phyloP scores from a whole-genome alignment of 1,140 invertebrate genomes.

The Gerris buenoi region DNA sequence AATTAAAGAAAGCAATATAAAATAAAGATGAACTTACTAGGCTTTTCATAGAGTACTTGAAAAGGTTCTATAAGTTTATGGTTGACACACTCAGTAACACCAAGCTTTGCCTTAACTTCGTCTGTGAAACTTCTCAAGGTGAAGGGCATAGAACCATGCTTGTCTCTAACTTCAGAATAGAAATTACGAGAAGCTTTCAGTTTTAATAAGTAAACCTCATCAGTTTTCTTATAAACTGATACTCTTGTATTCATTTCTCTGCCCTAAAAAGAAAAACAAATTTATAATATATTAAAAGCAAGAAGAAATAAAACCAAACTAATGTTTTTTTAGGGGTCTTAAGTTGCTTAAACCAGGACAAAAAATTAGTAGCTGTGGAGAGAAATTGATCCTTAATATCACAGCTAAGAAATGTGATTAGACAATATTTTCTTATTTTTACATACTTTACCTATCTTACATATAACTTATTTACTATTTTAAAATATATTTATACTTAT shows the following conservation, averaged over 20 bases:
- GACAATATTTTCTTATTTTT: too few relatives aligned
- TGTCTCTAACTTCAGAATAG: slow-evolving; percentile 81
- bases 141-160: slow-evolving; percentile 88
- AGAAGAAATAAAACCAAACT: too few relatives aligned
- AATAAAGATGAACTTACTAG: slow-evolving; percentile 21
- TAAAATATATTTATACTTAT: too few relatives aligned
- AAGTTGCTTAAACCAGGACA: too few relatives aligned
- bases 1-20: too few relatives aligned
- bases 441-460: too few relatives aligned
- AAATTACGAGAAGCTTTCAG: slow-evolving; percentile 91
- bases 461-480: too few relatives aligned
- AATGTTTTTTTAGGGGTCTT: too few relatives aligned
- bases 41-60: slow-evolving; percentile 46
- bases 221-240: slow-evolving; percentile 96
- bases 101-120: slow-evolving; percentile 93
- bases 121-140: slow-evolving; percentile 84
- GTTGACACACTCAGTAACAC: slow-evolving; percentile 93
- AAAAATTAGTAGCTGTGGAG: too few relatives aligned
- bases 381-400: too few relatives aligned
- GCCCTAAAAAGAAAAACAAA: slow-evolving; percentile 39
- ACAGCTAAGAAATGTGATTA: too few relatives aligned
- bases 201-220: slow-evolving; percentile 92
- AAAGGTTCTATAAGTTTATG: slow-evolving; percentile 97
- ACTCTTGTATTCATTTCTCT: slow-evolving; percentile 85
- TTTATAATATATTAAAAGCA: too few relatives aligned